Evolutionary conservation across 2,113 vertebrate genomes (phyloP).

Genomic region (Nibea albiflora): DNA sequence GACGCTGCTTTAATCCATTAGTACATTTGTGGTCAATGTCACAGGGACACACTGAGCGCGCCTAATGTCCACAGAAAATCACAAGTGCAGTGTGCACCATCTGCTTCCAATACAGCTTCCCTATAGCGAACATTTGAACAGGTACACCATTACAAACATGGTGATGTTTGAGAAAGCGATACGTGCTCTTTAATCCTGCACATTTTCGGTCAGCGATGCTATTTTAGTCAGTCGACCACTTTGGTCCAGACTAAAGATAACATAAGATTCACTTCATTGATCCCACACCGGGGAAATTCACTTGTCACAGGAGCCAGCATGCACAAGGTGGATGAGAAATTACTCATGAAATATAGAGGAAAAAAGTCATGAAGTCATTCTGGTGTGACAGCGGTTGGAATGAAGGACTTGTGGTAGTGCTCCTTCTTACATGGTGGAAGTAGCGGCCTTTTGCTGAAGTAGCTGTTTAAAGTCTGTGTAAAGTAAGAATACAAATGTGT

Average conservation of each 20-base stretch:
- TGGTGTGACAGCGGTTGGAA: no score
- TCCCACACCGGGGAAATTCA: no score
- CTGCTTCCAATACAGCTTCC: background rate
- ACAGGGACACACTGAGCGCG: slow-evolving; percentile 3
- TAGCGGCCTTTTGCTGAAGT: no score
- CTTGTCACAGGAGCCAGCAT: no score
- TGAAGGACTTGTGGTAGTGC: no score
- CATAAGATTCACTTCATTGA: no score
- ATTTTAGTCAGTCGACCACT: background rate
- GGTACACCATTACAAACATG: background rate
- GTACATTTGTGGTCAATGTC: slow-evolving; percentile 25
- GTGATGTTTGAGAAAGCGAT: background rate
- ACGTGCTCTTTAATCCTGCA: background rate
- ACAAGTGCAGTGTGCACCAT: background rate
- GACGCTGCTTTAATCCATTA: slow-evolving; percentile 45
- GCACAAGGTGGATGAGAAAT: no score
- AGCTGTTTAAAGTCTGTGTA: no score
- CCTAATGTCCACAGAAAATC: background rate
- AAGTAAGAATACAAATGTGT: no score
- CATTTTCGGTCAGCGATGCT: background rate
- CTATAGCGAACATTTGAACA: background rate
- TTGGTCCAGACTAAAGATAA: background rate
- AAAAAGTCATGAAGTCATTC: no score
- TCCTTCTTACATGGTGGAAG: no score
- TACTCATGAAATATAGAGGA: no score